A percentile compares a stretch with the other conserved stretches of the same genome.
Conservation (phyloP, 2,888 invertebrate species). For the Caenorhabditis becei region DNA sequence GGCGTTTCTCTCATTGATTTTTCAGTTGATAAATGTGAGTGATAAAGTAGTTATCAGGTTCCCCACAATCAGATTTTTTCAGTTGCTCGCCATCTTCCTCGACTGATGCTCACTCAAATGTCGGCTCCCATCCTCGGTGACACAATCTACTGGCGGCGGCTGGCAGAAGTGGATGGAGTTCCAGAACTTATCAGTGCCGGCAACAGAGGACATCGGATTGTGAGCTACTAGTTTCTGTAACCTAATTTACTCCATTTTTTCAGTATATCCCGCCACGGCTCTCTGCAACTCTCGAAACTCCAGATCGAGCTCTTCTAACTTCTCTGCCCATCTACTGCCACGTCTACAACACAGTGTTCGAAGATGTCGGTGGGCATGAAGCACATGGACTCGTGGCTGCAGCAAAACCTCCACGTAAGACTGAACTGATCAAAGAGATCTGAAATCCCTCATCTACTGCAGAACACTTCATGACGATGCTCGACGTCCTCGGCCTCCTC, state of each 20-base stretch:
- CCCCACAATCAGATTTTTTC: slow-evolving; percentile 3
- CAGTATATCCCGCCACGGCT: slow-evolving; percentile 58
- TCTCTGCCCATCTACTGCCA: slow-evolving; percentile 68
- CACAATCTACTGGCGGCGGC: slow-evolving; percentile 67
- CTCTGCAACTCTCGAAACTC: slow-evolving; percentile 33
- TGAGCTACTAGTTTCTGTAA: slow-evolving; percentile 7
- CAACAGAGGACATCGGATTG: slow-evolving; percentile 36
- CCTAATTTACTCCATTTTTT: slow-evolving; percentile 1
- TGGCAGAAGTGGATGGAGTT: slow-evolving; percentile 58
- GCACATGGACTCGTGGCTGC: slow-evolving; percentile 64
- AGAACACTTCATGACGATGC: slow-evolving; percentile 71
- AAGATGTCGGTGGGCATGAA: slow-evolving; percentile 59
- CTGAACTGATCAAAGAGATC: not conserved
- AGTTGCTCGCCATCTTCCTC: slow-evolving; percentile 72
- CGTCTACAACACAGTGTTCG: slow-evolving; percentile 68
- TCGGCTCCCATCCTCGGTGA: slow-evolving; percentile 70
- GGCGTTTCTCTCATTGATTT: slow-evolving; percentile 67
- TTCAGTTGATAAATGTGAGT: slow-evolving; percentile 65
- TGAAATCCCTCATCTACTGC: slow-evolving; percentile 6
- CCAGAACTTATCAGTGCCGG: slow-evolving; percentile 60
- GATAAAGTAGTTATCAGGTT: too few relatives aligned
- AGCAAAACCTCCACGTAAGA: slow-evolving; percentile 64
- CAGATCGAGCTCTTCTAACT: slow-evolving; percentile 34
- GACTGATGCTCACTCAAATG: slow-evolving; percentile 68
- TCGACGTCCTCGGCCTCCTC: slow-evolving; percentile 62